Evolutionary conservation across 2,888 invertebrate genomes (phyloP).

Genomic region (Amiota mariae): DNA sequence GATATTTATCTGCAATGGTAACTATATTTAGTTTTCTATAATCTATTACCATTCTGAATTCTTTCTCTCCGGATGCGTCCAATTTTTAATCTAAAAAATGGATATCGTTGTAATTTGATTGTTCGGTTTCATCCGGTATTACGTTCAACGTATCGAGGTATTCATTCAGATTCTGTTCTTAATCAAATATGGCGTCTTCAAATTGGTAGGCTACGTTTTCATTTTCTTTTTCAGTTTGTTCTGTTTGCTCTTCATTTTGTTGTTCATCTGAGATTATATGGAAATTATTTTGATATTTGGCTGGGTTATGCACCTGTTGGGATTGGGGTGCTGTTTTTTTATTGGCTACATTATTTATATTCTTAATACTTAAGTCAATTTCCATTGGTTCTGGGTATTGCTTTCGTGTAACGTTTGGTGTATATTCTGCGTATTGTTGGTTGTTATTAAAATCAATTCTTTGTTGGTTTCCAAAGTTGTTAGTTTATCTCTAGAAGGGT

Average conservation of each 20-base stretch:
- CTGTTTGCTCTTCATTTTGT: slow-evolving; percentile 2
- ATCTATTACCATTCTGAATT: too few relatives aligned
- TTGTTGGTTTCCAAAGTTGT: background rate
- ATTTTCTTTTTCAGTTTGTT: too few relatives aligned
- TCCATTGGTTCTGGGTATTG: slow-evolving; percentile 42
- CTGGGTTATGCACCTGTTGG: background rate
- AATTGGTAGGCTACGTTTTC: background rate
- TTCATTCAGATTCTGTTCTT: background rate
- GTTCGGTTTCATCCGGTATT: too few relatives aligned
- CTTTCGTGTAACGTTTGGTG: slow-evolving; percentile 18
- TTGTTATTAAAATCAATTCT: background rate
- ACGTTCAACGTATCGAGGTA: too few relatives aligned
- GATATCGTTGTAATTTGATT: too few relatives aligned
- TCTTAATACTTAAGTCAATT: slow-evolving; percentile 33
- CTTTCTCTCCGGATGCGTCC: too few relatives aligned
- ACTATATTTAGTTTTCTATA: too few relatives aligned
- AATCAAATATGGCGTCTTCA: background rate
- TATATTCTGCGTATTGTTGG: background rate
- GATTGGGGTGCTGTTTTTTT: background rate
- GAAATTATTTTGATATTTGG: background rate
- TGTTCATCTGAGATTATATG: background rate
- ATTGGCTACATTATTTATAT: slow-evolving; percentile 22
- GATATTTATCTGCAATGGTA: too few relatives aligned
- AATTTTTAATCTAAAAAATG: too few relatives aligned
- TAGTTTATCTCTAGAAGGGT: background rate